Conservation (phyloP, 2,797 vertebrate genomes). For the Arctocebus calabarensis region DNA sequence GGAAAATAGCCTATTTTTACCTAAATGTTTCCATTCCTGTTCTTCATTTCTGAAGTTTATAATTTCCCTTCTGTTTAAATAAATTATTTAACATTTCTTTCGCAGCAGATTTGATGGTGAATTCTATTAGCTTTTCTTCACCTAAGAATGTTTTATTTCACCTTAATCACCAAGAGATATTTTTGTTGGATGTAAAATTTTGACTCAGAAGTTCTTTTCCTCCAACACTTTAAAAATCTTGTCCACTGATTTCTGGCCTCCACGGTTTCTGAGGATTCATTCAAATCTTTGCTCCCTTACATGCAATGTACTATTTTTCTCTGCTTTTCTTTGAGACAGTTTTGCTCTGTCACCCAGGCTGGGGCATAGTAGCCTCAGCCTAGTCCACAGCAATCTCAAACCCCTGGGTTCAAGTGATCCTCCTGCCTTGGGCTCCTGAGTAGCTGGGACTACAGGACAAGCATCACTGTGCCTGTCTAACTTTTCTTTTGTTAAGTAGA, state of each 20-base stretch:
- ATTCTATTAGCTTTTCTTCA: background rate
- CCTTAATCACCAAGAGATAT: background rate
- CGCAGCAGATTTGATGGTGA: background rate
- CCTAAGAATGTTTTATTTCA: background rate
- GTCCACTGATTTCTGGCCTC: background rate
- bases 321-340: background rate
- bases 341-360: too few species aligned
- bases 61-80: background rate
- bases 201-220: background rate
- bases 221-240: background rate
- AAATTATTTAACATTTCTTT: background rate
- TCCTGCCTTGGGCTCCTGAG: too few species aligned
- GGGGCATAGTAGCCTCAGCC: too few species aligned
- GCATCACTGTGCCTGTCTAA: too few species aligned
- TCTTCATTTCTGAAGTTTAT: background rate
- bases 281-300: background rate
- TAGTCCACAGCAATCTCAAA: too few species aligned
- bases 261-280: background rate
- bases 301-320: background rate
- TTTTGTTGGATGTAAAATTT: background rate
- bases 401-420: too few species aligned
- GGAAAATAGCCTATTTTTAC: background rate
- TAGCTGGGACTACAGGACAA: too few species aligned
- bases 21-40: background rate
- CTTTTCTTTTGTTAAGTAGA: too few species aligned